These are phyloP conservation scores for Protonemura montana DNA, from an alignment of 2,888 invertebrate species.

Conservation along the genomic window DNA sequence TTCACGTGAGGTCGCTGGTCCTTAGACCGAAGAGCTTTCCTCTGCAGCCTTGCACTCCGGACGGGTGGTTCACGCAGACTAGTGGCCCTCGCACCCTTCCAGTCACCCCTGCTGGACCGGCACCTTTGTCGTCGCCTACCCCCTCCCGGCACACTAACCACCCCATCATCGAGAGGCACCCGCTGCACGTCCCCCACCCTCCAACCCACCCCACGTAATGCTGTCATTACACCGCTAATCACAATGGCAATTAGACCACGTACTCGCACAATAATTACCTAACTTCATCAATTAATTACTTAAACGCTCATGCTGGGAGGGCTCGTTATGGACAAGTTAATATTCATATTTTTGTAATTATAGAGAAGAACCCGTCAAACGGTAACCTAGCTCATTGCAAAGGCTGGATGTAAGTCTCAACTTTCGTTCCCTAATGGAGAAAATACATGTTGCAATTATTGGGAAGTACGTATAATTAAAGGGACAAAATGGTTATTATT, in stretches of 20 bases:
- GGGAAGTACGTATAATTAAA: neutral
- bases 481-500: too few species aligned
- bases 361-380: neutral
- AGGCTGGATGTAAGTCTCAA: neutral
- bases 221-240: constrained; percentile 22
- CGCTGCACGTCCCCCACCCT: constrained; percentile 20
- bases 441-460: neutral
- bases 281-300: constrained; percentile 40
- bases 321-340: neutral
- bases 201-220: neutral
- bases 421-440: neutral
- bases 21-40: neutral
- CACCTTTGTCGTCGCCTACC: constrained; percentile 31
- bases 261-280: constrained; percentile 29
- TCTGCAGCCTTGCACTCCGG: neutral
- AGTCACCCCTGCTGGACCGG: constrained; percentile 7
- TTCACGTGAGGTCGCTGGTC: neutral
- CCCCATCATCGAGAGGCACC: neutral
- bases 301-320: neutral
- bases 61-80: constrained; percentile 20
- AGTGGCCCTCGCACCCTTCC: constrained; percentile 27
- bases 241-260: constrained; percentile 33
- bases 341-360: constrained; percentile 4
- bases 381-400: neutral
- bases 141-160: constrained; percentile 21